These are phyloP conservation scores for Chondrilla cf. caribensis DNA, from an alignment of 37 sponge, comb jelly and placozoan species.

Conservation along the genomic window DNA sequence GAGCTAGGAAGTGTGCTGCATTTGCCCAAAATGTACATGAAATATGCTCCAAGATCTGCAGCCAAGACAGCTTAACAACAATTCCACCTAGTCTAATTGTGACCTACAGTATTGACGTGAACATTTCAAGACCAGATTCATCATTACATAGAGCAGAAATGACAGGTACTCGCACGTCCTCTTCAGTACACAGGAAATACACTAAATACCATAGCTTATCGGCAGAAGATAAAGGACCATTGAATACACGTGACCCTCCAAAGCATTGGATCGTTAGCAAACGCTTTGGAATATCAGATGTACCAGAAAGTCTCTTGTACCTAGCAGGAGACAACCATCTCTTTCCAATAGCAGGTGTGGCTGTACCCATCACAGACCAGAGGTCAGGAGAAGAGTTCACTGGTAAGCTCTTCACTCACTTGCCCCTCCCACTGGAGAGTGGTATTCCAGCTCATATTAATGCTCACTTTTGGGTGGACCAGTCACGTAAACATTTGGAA, in stretches of 20 bases:
- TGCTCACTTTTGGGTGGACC: slow-evolving; percentile 70
- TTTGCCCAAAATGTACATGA: neutral
- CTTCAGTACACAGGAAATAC: no score
- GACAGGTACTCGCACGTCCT: no score
- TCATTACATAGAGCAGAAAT: no score
- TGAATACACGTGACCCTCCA: no score
- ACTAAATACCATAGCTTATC: no score
- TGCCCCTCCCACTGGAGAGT: slow-evolving; percentile 48
- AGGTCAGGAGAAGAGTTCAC: neutral
- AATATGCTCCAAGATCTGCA: neutral
- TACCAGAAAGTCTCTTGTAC: neutral
- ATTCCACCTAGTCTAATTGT: neutral
- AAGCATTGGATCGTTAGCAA: slow-evolving; percentile 34
- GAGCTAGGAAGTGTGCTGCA: neutral
- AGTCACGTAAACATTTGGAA: slow-evolving; percentile 63
- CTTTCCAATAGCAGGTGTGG: slow-evolving; percentile 52
- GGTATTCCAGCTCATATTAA: slow-evolving; percentile 67
- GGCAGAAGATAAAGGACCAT: no score
- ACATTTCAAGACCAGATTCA: no score
- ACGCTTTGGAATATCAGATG: neutral
- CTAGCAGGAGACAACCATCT: slow-evolving; percentile 5
- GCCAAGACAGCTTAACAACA: neutral
- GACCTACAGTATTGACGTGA: neutral
- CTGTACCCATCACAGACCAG: slow-evolving; percentile 17
- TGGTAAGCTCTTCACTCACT: slow-evolving; percentile 39